phyloP scores from a whole-genome alignment of 2,888 invertebrate genomes.

The Cerceris ruficornis region DNA sequence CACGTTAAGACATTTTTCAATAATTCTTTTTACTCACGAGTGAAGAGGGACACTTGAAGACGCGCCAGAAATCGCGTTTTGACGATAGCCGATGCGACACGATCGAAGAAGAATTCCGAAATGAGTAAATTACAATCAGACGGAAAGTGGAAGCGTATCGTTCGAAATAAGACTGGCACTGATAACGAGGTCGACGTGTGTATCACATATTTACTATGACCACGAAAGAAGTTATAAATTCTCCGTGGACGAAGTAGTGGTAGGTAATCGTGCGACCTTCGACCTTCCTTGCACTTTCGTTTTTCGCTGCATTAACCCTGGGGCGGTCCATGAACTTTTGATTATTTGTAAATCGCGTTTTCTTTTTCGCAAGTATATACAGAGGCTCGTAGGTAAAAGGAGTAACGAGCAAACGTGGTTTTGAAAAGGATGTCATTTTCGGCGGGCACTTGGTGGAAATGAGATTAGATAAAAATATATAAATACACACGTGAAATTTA shows the following conservation, averaged over 20 bases:
- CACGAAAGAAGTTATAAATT: constrained; percentile 6
- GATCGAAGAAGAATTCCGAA: constrained; percentile 29
- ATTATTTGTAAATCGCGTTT: neutral
- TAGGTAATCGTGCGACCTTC: constrained; percentile 30
- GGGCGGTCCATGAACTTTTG: neutral
- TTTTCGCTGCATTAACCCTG: constrained; percentile 14
- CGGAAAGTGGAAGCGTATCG: constrained; percentile 49
- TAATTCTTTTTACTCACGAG: constrained; percentile 37
- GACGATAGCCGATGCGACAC: constrained; percentile 10
- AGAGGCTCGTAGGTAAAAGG: neutral
- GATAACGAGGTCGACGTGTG: constrained; percentile 89
- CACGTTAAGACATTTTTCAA: too few relatives aligned
- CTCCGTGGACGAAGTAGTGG: neutral
- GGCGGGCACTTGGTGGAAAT: neutral
- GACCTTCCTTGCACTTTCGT: constrained; percentile 4
- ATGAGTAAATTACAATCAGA: constrained; percentile 35
- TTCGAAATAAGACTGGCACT: constrained; percentile 84
- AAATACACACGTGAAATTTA: constrained; percentile 13
- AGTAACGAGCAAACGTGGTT: neutral
- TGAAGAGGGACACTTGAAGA: neutral
- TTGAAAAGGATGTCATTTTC: neutral
- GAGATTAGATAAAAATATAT: constrained; percentile 75
- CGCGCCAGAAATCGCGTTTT: neutral
- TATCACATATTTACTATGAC: constrained; percentile 34
- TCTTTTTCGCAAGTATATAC: neutral